Base-by-base conservation (phyloP, 2,888 invertebrate species). In the Heliconius ismenius region DNA sequence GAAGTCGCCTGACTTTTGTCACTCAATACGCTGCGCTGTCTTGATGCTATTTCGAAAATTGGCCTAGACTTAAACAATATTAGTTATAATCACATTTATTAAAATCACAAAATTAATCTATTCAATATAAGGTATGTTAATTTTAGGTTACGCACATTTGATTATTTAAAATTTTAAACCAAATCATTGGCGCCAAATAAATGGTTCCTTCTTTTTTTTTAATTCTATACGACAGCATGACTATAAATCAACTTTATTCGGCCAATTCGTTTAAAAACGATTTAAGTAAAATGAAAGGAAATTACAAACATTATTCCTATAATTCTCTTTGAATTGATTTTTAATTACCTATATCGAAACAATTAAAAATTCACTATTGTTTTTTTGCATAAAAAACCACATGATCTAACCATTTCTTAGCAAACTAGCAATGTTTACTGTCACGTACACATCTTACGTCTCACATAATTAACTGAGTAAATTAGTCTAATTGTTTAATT, bases 401-500 rank as follows among this genome's bases (percentile, higher is more conserved):
- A 36, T 10, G 0, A 9, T 63, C 26, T 6, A 32, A 36, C 65
- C 36, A 65, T 65, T 65, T 36, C 10, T 21, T 54, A 28, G 28
- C 21, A 69, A 68, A 28, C 26, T 18, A 26, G 68, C 39, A 54
- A 28, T 54, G 28, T 28, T 49, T 43, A 69, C 49, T 69, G 49
- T 69, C 49, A 21, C 21, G 69, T 69, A 54, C 21, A 75, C 75
- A 75, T 63, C 62, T 69, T 36, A 18, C 69, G 62, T 36, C 62
- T 69, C 62, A 62, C 69, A 70, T 72, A 76, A 75, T 76, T 76
- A 76, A 72, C 43, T 28, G 54, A 32, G 67, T 64, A 73, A 76
- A 67, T 76, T 58, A 73, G 72, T 67, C 26, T 76, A 73, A 76
- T 76, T 76, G 73, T 76, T 39, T 58, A 76, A 76, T 76, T 60